phyloP scores from a whole-genome alignment of 1,140 invertebrate species.

The Scylla paramamosain region DNA sequence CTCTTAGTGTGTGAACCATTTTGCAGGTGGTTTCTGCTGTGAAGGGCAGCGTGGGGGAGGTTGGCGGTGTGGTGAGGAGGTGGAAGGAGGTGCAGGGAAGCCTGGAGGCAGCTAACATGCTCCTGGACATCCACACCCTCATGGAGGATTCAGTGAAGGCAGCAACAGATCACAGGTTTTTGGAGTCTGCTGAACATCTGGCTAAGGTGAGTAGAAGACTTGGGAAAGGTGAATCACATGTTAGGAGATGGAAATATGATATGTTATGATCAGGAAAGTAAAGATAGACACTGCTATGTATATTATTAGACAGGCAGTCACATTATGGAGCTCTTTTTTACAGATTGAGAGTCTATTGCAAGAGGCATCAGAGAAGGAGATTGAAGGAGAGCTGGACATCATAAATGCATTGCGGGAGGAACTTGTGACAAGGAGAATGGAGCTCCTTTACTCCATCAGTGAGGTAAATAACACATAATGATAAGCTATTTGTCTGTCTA shows the following conservation, averaged over 20 bases:
- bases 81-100: constrained; percentile 66
- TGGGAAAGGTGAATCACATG: not conserved
- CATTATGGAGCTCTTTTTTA: not conserved
- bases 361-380: constrained; percentile 62
- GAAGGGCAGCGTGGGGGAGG: constrained; percentile 66
- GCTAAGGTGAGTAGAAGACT: constrained; percentile 53
- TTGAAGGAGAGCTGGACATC: constrained; percentile 60
- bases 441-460: constrained; percentile 61
- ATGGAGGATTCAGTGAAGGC: constrained; percentile 63
- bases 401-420: constrained; percentile 42
- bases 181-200: constrained; percentile 49
- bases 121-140: constrained; percentile 53
- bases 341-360: constrained; percentile 58
- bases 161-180: constrained; percentile 43
- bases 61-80: constrained; percentile 63
- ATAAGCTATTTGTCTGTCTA: not conserved
- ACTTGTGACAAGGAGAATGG: constrained; percentile 56
- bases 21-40: constrained; percentile 52
- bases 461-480: constrained; percentile 42
- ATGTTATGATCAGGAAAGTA: too few species aligned
- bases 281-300: not conserved
- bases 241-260: too few species aligned
- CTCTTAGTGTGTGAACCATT: not conserved
- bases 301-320: not conserved
- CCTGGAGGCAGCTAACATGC: constrained; percentile 48